phyloP scores from a whole-genome alignment of 2,888 invertebrate genomes.

The Nycteola revayana region DNA sequence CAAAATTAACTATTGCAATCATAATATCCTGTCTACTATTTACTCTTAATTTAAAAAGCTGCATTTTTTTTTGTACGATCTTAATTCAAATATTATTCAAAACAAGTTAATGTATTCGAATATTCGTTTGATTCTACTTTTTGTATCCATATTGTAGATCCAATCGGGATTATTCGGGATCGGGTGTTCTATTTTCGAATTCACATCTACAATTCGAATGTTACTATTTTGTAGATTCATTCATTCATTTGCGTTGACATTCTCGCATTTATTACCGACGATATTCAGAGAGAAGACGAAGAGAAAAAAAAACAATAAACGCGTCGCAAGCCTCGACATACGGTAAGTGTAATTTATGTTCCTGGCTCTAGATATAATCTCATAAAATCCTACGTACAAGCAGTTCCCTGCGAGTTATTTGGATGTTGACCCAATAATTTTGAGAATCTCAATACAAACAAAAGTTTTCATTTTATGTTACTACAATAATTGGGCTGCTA shows the following conservation, averaged over 20 bases:
- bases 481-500: too few species aligned
- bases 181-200: constrained; percentile 5
- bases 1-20: too few species aligned
- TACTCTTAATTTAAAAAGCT: too few species aligned
- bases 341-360: constrained; percentile 35
- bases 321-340: constrained; percentile 18
- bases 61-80: too few species aligned
- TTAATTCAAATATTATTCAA: too few species aligned
- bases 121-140: too few species aligned
- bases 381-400: constrained; percentile 28
- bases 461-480: too few species aligned
- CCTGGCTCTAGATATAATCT: constrained; percentile 34
- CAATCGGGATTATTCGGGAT: too few species aligned
- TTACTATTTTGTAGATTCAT: constrained; percentile 8
- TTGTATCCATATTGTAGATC: too few species aligned
- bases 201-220: constrained; percentile 15
- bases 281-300: constrained; percentile 23
- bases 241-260: constrained; percentile 21
- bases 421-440: constrained; percentile 27
- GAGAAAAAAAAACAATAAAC: constrained; percentile 31
- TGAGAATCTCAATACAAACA: too few species aligned
- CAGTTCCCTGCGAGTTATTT: constrained; percentile 32
- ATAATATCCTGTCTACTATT: too few species aligned
- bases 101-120: too few species aligned
- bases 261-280: constrained; percentile 17